These are phyloP conservation scores for Pseudochirops cupreus DNA, from an alignment of 2,797 vertebrate genomes.

Conservation along the genomic window DNA sequence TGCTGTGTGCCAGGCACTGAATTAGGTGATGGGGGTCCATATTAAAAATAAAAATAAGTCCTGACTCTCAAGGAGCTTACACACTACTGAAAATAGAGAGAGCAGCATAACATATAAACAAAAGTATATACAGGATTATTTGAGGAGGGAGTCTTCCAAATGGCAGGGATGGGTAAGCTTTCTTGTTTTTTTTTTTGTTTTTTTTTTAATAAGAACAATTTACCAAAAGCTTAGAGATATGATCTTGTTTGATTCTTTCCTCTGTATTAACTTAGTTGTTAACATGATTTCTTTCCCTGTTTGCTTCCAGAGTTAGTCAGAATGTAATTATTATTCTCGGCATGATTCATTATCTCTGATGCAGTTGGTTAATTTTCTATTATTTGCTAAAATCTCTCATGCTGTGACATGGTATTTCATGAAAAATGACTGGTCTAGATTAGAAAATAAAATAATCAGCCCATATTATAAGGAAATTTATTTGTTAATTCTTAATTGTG, in stretches of 20 bases:
- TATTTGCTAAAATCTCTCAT: constrained; percentile 39
- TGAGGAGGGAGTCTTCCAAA: constrained; percentile 17
- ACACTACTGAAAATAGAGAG: background rate
- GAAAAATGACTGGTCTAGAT: constrained; percentile 24
- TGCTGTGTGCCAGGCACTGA: background rate
- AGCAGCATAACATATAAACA: background rate
- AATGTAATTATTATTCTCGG: background rate
- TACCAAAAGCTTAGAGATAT: constrained; percentile 39
- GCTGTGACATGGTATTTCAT: constrained; percentile 42
- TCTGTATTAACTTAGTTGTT: constrained; percentile 43
- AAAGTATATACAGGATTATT: background rate
- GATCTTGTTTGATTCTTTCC: constrained; percentile 8
- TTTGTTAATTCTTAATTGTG: constrained; percentile 24
- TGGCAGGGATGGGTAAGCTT: background rate
- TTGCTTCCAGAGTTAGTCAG: background rate
- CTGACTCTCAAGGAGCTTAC: background rate
- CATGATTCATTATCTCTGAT: constrained; percentile 5
- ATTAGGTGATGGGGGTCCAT: background rate
- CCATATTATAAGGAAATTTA: background rate
- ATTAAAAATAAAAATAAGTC: background rate
- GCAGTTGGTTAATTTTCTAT: constrained; percentile 17
- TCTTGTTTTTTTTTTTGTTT: background rate
- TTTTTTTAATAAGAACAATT: background rate
- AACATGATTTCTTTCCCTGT: constrained; percentile 21
- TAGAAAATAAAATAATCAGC: constrained; percentile 51